These are phyloP conservation scores for Eupithecia subfuscata DNA, from an alignment of 2,888 invertebrate species.

Conservation along the genomic window DNA sequence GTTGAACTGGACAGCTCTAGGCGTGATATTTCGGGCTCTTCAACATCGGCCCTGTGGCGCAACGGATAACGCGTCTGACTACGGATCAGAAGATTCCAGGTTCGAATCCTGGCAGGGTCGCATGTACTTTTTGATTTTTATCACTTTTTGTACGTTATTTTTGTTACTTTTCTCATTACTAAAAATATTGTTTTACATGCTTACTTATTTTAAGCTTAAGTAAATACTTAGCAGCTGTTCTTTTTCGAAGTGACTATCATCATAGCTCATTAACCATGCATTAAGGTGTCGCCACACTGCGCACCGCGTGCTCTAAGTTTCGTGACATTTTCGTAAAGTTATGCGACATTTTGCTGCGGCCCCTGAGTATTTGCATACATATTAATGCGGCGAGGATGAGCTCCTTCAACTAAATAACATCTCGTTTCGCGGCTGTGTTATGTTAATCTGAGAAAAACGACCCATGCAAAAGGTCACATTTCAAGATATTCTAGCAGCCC, in stretches of 20 bases:
- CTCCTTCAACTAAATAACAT: constrained; percentile 51
- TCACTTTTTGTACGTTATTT: constrained; percentile 35
- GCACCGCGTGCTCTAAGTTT: constrained; percentile 32
- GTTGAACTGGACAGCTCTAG: neutral
- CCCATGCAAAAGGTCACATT: constrained; percentile 2
- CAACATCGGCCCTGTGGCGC: constrained; percentile 83
- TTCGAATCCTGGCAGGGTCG: constrained; percentile 87
- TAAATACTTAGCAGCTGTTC: neutral
- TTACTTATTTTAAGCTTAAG: neutral
- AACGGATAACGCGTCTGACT: constrained; percentile 89
- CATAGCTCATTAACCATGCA: constrained; percentile 39
- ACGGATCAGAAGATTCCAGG: constrained; percentile 89
- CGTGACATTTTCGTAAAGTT: constrained; percentile 37
- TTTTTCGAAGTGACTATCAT: neutral
- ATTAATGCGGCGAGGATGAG: constrained; percentile 55
- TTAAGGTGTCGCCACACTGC: constrained; percentile 37
- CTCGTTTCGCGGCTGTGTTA: constrained; percentile 53
- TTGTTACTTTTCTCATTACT: neutral
- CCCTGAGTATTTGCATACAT: constrained; percentile 55
- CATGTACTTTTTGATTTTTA: constrained; percentile 23
- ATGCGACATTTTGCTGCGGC: constrained; percentile 38
- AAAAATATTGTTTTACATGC: neutral
- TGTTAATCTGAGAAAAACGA: constrained; percentile 47
- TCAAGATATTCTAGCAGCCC: neutral
- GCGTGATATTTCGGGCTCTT: constrained; percentile 40